Evolutionary conservation across 2,113 vertebrate genomes (phyloP), one percentile per base, ranked within the genome.

Genomic region (Ceratotherium simum): DNA sequence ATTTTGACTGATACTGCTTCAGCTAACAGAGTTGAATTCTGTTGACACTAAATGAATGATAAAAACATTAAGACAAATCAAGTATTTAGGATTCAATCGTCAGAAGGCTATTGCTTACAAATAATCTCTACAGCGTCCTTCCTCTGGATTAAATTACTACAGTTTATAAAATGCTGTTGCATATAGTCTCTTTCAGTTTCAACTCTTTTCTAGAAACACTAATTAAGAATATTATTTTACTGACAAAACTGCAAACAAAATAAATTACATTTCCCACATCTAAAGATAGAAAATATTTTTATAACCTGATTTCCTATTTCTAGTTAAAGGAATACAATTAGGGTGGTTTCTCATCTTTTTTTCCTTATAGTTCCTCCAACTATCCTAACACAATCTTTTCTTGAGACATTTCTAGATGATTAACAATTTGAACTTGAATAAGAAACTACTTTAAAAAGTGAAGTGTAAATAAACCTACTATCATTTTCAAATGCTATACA

Each of bases 41-140:
- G 75, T 20, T 85, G 69, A 95, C 70, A 58, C 39, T 92, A 97
- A 94, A 72, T 69, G 33, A 90, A 97, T 84, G 82, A 78, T 60
- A 97, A 96, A 94, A 97, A 97, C 75, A 91, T 86, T 80, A 85
- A 86, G 42, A 92, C 27, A 91, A 96, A 95, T 67, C 89, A 92
- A 85, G 62, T 91, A 92, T 84, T 88, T 78, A 88, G 33, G 42
- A 94, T n/a, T 95, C 67, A 96, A 78, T 0, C 89, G 73, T 95
- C 51, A 90, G 51, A 95, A 95, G 31, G 23, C 29, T 85, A 79
- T 0, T 83, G 62, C 56, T 91, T 91, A 95, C 69, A 91, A 95
- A 83, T 78, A 56, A 95, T 84, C 60, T 91, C 76, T 72, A 62
- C 5, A 75, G 36, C 42, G 94, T 54, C n/a, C 70, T 81, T 88